Base-by-base conservation (phyloP, 1,140 invertebrate genomes). In the Hydropsyche tenuis region DNA sequence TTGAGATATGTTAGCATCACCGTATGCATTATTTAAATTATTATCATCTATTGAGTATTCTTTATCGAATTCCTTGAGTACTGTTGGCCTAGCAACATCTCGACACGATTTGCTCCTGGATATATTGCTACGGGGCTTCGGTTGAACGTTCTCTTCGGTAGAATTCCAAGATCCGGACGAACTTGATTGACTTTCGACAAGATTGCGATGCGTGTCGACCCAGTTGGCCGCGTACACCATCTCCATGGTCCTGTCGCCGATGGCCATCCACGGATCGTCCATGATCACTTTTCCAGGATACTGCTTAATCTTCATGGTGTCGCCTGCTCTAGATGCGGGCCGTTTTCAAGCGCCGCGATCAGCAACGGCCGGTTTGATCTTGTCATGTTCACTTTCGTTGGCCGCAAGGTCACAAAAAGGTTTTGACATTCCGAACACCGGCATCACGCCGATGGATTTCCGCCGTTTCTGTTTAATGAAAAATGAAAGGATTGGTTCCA, bases 141-240 rank as follows among this genome's bases (percentile, higher is more conserved):
- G 45, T 11, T 46, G 65, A 9, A 64, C 20, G 20, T 66, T 30
- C n/a, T 77, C 73, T 1, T 75, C 76, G 64, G 64, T 63, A 9
- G 75, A 76, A 27, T 76, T 77, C 53, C 77, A 77, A 4, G 75
- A 64, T 18, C 73, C 75, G 0, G 79, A 72, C 2, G 80, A 70
- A 16, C 68, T 70, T 20, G 43, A 63, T 56, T 69, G 63, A 23
- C 51, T 62, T 46, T 70, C 69, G 46, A 72, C 62, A 3, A 77
- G 46, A 43, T 75, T 71, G 20, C 76, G 51, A 64, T 82, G 81
- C 3, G 90, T 87, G 78, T 92, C 91, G 62, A 91, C 86, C 93
- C 93, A 94, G 78, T 93, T 94, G 46, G 92, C 92, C 78, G 93
- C 92, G 81, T 94, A 94, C 30, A 92, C 86, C n/a, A 90, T 84